A percentile compares a stretch with the other conserved stretches of the same genome.
Evolutionary conservation across 1,140 invertebrate species (phyloP).

Genomic region (Teleogryllus occipitalis): DNA sequence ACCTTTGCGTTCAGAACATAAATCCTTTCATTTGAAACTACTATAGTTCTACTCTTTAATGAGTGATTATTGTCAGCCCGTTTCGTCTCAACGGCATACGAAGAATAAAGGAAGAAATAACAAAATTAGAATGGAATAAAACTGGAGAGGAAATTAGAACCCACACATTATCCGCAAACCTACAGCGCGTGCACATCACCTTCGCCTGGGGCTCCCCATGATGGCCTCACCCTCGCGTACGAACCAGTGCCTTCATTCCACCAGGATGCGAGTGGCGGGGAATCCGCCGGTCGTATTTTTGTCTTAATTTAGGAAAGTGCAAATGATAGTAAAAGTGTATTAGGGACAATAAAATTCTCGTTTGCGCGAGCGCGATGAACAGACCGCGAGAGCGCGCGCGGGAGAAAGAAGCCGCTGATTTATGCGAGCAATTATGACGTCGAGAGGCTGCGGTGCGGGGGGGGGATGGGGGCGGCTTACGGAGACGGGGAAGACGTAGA

Average conservation of each 20-base stretch:
- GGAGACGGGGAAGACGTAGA: too few relatives aligned
- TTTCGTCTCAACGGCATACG: not conserved
- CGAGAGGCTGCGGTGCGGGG: too few relatives aligned
- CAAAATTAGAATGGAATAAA: too few relatives aligned
- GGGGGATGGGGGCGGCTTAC: too few relatives aligned
- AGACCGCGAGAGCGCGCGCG: not conserved
- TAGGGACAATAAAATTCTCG: not conserved
- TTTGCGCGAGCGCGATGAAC: not conserved
- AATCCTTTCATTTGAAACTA: too few relatives aligned
- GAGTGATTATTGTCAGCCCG: not conserved
- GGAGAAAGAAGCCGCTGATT: not conserved
- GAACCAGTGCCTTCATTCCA: not conserved
- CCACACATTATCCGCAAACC: not conserved
- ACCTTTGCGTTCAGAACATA: too few relatives aligned
- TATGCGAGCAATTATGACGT: not conserved
- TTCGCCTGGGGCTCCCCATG: too few relatives aligned
- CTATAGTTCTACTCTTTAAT: not conserved
- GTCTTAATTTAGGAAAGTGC: not conserved
- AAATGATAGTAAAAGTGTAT: conserved; percentile 2
- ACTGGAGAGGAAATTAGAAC: too few relatives aligned
- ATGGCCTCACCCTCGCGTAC: not conserved
- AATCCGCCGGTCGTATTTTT: not conserved
- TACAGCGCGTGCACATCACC: not conserved
- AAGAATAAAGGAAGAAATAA: too few relatives aligned
- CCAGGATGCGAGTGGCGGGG: not conserved